Evolutionary conservation across 2,888 invertebrate species (phyloP), one percentile per base, ranked within the genome.

Genomic region (Drosophila antonietae): DNA sequence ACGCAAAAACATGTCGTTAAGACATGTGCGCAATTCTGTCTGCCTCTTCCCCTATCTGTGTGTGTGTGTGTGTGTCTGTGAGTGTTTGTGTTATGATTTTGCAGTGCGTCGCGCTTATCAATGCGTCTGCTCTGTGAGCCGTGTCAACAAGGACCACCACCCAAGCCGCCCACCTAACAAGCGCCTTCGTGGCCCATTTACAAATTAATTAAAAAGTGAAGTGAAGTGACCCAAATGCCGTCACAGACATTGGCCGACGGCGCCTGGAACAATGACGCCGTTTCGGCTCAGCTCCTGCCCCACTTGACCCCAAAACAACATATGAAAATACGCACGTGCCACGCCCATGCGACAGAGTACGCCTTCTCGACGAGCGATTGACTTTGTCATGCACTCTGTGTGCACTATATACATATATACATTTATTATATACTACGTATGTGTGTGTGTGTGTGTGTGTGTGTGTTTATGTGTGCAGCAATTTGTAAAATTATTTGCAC

Each of bases 151-250:
- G n/a, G 23, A 23, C 23, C 1, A 0, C 23, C 20, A 20, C 23
- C 23, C 23, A 23, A 3, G 23, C 35, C 35, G 20, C 20, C 8
- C 53, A 23, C 0, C 53, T 10, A 39, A 15, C 7, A n/a, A 18
- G 23, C 33, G n/a, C 23, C 15, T 43, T 62, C 31, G 20, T 23
- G 61, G n/a, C 23, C 31, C 60, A 43, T 52, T 53, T 20, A 66
- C 66, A 75, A 75, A 75, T 75, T 75, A 73, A 75, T 75, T 75
- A 73, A 73, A 75, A 75, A 66, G 49, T 63, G 37, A 61, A 55
- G 75, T 68, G 64, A 71, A 75, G 71, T 75, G 75, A 75, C 75
- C 75, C 75, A 65, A 75, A 75, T 75, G 67, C 67, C 75, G 69
- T 70, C 73, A 75, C 72, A 75, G 66, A 70, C 75, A 70, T 60